Percentiles rank a stretch among this genome's conserved stretches.
Evolutionary conservation across 2,113 vertebrate species (phyloP).

Genomic region (Tragulus kanchil): DNA sequence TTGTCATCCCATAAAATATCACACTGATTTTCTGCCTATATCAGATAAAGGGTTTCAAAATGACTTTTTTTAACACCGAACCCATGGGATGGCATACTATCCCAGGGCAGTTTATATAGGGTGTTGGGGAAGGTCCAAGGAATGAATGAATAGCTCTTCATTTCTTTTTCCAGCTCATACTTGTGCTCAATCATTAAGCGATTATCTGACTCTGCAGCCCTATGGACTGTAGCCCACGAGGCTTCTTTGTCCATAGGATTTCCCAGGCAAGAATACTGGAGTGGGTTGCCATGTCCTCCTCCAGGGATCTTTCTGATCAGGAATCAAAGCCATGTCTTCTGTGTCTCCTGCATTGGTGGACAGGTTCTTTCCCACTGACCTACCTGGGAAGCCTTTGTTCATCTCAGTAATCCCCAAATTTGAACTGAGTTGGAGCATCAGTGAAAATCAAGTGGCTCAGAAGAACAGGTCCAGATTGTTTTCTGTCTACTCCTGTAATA

Average conservation of each 20-base stretch:
- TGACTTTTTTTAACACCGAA: not conserved
- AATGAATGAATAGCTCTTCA: not conserved
- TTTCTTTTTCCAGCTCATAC: not conserved
- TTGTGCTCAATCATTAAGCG: not conserved
- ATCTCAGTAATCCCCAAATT: not conserved
- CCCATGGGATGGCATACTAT: accelerated
- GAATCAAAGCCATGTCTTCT: not conserved
- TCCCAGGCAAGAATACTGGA: not conserved
- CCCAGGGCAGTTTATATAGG: accelerated
- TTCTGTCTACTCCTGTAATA: not conserved
- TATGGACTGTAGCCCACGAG: not conserved
- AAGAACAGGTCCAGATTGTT: not conserved
- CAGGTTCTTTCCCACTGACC: not conserved
- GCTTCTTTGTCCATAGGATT: not conserved
- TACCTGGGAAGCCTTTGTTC: not conserved
- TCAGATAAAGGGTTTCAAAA: not conserved
- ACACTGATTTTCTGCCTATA: accelerated
- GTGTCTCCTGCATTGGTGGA: not conserved
- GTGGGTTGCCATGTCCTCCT: not conserved
- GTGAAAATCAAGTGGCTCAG: not conserved
- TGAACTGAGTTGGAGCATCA: not conserved
- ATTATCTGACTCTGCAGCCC: not conserved
- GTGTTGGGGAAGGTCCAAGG: not conserved
- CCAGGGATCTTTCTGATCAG: not conserved
- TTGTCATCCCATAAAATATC: not conserved